Percentiles rank a stretch among this genome's conserved stretches.
These are phyloP conservation scores for Tachyglossus aculeatus DNA, from an alignment of 2,797 vertebrate species.

Conservation along the genomic window DNA sequence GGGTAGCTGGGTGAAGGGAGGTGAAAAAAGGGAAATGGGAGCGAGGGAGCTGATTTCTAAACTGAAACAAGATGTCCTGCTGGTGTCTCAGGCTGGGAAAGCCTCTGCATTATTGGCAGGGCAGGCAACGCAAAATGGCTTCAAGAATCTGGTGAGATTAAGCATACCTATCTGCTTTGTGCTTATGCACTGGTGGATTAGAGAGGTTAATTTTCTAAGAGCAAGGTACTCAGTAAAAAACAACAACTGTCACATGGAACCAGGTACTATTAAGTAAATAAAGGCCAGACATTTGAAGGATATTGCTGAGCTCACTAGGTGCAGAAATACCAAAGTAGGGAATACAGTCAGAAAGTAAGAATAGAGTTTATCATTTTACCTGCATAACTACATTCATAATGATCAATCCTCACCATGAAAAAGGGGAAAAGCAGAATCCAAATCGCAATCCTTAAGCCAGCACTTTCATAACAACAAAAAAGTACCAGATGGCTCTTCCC, in stretches of 20 bases:
- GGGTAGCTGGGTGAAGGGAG: constrained; percentile 64
- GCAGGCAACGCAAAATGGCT: constrained; percentile 59
- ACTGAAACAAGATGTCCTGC: constrained; percentile 86
- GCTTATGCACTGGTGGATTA: constrained; percentile 10
- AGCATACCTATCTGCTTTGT: constrained; percentile 44
- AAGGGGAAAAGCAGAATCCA: not conserved
- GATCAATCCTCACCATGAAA: not conserved
- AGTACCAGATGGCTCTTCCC: constrained; percentile 1
- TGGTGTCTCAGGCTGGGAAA: constrained; percentile 78
- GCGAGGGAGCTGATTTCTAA: constrained; percentile 74
- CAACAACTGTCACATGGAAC: constrained; percentile 52
- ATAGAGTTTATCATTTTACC: not conserved
- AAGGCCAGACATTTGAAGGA: constrained; percentile 26
- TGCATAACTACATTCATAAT: not conserved
- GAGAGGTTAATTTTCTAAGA: constrained; percentile 14
- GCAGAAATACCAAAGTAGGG: not conserved
- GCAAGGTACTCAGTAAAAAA: constrained; percentile 31
- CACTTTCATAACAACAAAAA: not conserved
- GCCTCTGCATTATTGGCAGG: constrained; percentile 29
- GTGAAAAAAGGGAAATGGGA: constrained; percentile 43
- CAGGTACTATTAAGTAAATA: constrained; percentile 33
- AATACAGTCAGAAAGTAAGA: not conserved
- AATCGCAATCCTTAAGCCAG: not conserved
- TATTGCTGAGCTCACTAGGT: constrained; percentile 10
- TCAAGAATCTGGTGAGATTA: constrained; percentile 74